A percentile compares a stretch with the other conserved stretches of the same genome.
Conservation (phyloP, 2,888 invertebrate genomes). For the Torymus aiolomorphi region DNA sequence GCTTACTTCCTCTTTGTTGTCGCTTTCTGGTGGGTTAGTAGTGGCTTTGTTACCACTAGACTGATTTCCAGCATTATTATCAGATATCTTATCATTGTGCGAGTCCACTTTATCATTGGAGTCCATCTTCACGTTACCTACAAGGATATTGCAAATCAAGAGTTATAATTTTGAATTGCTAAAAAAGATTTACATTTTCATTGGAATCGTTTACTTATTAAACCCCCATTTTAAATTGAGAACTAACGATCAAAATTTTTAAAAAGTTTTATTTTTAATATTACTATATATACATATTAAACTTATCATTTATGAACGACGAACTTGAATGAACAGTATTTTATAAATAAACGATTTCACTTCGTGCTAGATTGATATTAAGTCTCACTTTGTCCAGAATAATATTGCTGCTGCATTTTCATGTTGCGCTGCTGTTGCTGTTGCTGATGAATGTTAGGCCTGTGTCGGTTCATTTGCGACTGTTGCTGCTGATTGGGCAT, state of each 20-base stretch:
- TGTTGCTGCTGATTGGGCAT: conserved; percentile 73
- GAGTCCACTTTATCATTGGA: conserved; percentile 72
- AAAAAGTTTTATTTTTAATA: conserved; percentile 1
- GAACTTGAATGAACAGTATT: conserved; percentile 23
- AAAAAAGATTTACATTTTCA: conserved; percentile 49
- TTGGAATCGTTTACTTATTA: conserved; percentile 57
- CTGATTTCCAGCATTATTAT: conserved; percentile 68
- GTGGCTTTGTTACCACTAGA: conserved; percentile 69
- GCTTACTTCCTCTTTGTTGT: conserved; percentile 74
- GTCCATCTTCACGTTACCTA: conserved; percentile 74
- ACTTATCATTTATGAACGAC: too few species aligned
- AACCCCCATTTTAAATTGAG: conserved; percentile 24
- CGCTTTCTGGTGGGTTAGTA: conserved; percentile 71
- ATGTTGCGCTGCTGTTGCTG: conserved; percentile 71
- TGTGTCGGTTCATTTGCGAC: conserved; percentile 69
- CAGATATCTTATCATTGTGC: conserved; percentile 73
- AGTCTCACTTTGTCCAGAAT: conserved; percentile 76
- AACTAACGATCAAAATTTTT: conserved; percentile 9
- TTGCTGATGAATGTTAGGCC: conserved; percentile 73
- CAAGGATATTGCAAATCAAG: conserved; percentile 56
- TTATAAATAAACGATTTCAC: conserved; percentile 62
- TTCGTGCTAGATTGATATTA: conserved; percentile 58
- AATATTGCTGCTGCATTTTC: conserved; percentile 77
- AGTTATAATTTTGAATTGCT: conserved; percentile 56
- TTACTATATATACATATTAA: too few species aligned